These are phyloP conservation scores for Myiotriccus ornatus DNA, from an alignment of 2,797 vertebrate species.

Conservation along the genomic window DNA sequence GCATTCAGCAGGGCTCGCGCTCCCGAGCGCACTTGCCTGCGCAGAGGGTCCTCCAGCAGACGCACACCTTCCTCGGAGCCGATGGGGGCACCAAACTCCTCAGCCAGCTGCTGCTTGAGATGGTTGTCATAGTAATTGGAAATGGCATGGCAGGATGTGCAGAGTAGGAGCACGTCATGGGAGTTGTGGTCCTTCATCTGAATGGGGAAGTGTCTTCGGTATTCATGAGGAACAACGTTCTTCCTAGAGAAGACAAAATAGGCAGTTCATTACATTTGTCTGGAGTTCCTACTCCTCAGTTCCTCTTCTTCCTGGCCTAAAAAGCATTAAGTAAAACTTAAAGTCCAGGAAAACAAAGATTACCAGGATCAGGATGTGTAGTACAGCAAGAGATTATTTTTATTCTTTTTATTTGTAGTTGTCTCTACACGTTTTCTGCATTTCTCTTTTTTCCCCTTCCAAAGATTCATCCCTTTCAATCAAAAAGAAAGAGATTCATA, in stretches of 20 bases:
- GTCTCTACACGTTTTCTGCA: neutral
- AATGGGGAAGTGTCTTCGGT: constrained; percentile 92
- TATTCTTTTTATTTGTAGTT: neutral
- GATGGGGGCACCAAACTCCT: constrained; percentile 87
- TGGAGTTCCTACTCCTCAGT: neutral
- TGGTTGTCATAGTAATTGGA: constrained; percentile 91
- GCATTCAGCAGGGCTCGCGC: constrained; percentile 89
- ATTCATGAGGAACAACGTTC: constrained; percentile 95
- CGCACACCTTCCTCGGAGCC: constrained; percentile 91
- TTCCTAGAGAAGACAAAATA: constrained; percentile 79
- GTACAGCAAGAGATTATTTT: neutral
- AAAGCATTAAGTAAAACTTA: neutral
- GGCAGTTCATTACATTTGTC: neutral
- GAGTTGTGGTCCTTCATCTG: constrained; percentile 99
- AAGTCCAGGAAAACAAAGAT: neutral
- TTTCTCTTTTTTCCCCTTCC: neutral
- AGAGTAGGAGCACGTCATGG: constrained; percentile 94
- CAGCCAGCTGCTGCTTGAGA: constrained; percentile 90
- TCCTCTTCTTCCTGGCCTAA: neutral
- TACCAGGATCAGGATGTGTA: neutral
- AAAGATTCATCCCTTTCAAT: neutral
- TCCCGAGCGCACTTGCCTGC: constrained; percentile 89
- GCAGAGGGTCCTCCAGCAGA: constrained; percentile 86
- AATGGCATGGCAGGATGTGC: constrained; percentile 91
- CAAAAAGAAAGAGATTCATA: neutral